phyloP scores from a whole-genome alignment of 2,797 vertebrate species.

The Spinibarbus caldwelli region DNA sequence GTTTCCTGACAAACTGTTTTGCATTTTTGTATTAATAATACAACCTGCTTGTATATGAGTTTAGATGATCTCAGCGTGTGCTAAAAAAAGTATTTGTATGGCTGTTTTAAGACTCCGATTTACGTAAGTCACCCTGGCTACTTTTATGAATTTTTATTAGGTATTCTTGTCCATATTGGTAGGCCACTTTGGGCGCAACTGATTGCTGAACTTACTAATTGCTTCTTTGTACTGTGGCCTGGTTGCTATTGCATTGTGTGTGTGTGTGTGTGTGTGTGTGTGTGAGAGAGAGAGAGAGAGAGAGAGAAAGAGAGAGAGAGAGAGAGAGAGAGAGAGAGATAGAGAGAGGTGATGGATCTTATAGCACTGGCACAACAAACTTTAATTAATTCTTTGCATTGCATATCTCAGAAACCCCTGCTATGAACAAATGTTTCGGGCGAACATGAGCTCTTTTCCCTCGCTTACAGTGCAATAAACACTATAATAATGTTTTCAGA shows the following conservation, averaged over 20 bases:
- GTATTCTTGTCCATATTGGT: background rate
- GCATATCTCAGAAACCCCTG: slow-evolving; percentile 2
- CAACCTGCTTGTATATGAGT: background rate
- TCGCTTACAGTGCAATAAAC: slow-evolving; percentile 46
- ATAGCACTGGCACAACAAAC: background rate
- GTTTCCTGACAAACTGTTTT: background rate
- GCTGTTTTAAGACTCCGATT: background rate
- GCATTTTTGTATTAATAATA: background rate
- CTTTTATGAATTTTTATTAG: background rate
- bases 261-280: background rate
- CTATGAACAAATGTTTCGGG: slow-evolving; percentile 14
- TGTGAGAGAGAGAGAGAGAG: too few relatives aligned
- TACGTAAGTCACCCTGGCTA: background rate
- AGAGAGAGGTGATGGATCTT: background rate
- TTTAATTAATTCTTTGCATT: slow-evolving; percentile 9
- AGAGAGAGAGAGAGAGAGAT: too few relatives aligned
- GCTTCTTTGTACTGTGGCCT: slow-evolving; percentile 18
- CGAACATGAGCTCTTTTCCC: background rate
- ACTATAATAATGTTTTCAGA: slow-evolving; percentile 48
- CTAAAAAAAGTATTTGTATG: background rate
- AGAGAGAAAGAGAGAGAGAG: background rate
- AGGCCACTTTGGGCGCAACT: slow-evolving; percentile 19
- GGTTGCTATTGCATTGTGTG: background rate
- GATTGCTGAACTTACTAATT: slow-evolving; percentile 10
- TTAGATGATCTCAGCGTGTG: background rate